Evolutionary conservation across 2,888 invertebrate genomes (phyloP), one percentile per base, ranked within the genome.

Genomic region (Ophioninae sp.): DNA sequence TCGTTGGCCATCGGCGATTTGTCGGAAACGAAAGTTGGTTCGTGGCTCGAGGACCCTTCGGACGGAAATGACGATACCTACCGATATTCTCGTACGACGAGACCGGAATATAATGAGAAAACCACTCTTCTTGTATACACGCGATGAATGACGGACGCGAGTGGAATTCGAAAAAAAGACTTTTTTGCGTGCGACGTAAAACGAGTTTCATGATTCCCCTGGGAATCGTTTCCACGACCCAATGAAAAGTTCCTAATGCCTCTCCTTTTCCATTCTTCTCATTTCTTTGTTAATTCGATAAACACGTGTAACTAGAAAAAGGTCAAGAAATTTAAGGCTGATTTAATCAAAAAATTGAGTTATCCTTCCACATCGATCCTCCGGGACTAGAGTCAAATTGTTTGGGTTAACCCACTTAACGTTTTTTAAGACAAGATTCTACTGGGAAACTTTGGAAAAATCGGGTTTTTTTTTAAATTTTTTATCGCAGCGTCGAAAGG

Each of bases 51-150:
- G 79, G 81, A 84, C 83, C 83, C 80, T 72, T 74, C 23, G 58
- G 68, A 17, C 85, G 85, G 85, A 85, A 85, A 79, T 85, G 81
- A 82, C 82, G 81, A 63, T 82, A 83, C n/a, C n/a, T 65, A 72
- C 65, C 75, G 58, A 82, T 82, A 76, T 76, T 78, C 84, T 69
- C 78, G 39, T 17, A 51, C 72, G 59, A 78, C 85, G 82, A 74
- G 84, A 78, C 79, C 77, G 13, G 83, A 85, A 83, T 85, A 75
- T 83, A 83, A 85, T 85, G 81, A 85, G 80, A 76, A 72, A 81
- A 75, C 51, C 59, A 72, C 76, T 37, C 69, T 78, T 71, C 69
- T 78, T 56, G 41, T 63, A 17, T 78, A 67, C 58, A 23, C 59
- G 22, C 56, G 22, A 65, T 39, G 67, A 61, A 39, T 59, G 51